phyloP scores from a whole-genome alignment of 2,888 invertebrate species.

The Drosophila percnosoma region DNA sequence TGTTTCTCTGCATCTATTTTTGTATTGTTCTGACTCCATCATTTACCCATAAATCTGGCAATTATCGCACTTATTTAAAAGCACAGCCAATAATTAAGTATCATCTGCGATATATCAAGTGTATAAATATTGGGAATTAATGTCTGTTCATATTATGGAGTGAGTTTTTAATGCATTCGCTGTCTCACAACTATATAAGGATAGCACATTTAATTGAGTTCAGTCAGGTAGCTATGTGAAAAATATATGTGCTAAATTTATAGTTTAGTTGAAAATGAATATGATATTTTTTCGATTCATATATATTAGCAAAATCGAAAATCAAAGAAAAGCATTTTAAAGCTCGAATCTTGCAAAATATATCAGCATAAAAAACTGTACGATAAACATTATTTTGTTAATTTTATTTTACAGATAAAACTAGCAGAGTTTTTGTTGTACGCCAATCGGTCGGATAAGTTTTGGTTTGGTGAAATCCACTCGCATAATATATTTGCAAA shows the following conservation, averaged over 20 bases:
- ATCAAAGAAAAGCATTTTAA: neutral
- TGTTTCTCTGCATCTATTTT: neutral
- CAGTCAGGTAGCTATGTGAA: neutral
- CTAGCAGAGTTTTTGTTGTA: neutral
- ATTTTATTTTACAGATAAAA: slow-evolving; percentile 12
- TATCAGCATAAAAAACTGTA: neutral
- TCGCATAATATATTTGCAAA: slow-evolving; percentile 36
- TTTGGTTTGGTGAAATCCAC: slow-evolving; percentile 39
- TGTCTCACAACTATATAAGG: neutral
- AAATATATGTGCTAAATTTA: neutral
- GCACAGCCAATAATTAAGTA: slow-evolving; percentile 10
- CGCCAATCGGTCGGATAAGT: neutral
- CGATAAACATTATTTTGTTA: neutral
- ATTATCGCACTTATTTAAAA: slow-evolving; percentile 20
- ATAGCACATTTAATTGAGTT: neutral
- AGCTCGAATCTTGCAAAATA: neutral
- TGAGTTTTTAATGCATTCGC: neutral
- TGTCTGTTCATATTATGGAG: neutral
- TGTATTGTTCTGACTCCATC: neutral
- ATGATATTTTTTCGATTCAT: neutral
- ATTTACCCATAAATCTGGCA: slow-evolving; percentile 33
- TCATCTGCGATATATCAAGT: neutral
- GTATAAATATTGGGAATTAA: neutral
- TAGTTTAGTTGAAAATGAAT: neutral
- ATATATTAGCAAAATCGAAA: neutral